Conservation (phyloP, 2,888 invertebrate genomes). For the Carabus problematicus region DNA sequence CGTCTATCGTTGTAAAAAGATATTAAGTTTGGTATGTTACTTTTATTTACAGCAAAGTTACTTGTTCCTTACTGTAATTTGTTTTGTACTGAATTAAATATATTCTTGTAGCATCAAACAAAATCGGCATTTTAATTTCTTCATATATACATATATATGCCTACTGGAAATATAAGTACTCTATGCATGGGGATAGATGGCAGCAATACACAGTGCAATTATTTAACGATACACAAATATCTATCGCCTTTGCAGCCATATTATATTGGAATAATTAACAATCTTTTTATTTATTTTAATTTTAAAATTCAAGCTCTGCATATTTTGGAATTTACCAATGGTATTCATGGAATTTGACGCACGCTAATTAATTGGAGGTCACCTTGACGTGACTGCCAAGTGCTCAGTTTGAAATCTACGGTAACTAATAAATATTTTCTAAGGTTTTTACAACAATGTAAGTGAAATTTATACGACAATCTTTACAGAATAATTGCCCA, state of each 20-base stretch:
- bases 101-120: too few species aligned
- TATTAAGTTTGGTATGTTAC: not conserved
- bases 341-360: not conserved
- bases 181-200: not conserved
- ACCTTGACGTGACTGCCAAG: conserved; percentile 20
- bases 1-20: not conserved
- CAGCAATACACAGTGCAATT: not conserved
- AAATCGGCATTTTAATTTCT: too few species aligned
- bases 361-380: conserved; percentile 2
- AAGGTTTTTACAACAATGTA: conserved; percentile 12
- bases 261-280: too few species aligned
- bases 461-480: not conserved
- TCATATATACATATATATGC: too few species aligned
- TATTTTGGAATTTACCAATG: not conserved
- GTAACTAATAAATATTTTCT: conserved; percentile 1
- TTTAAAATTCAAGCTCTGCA: not conserved
- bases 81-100: too few species aligned
- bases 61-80: too few species aligned
- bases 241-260: not conserved
- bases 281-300: too few species aligned
- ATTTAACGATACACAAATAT: conserved; percentile 2
- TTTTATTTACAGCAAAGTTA: too few species aligned
- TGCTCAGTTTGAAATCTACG: conserved; percentile 3
- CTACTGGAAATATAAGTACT: too few species aligned
- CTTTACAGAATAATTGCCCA: not conserved